Conservation (phyloP, 2,888 invertebrate species). For the Tillus elongatus region DNA sequence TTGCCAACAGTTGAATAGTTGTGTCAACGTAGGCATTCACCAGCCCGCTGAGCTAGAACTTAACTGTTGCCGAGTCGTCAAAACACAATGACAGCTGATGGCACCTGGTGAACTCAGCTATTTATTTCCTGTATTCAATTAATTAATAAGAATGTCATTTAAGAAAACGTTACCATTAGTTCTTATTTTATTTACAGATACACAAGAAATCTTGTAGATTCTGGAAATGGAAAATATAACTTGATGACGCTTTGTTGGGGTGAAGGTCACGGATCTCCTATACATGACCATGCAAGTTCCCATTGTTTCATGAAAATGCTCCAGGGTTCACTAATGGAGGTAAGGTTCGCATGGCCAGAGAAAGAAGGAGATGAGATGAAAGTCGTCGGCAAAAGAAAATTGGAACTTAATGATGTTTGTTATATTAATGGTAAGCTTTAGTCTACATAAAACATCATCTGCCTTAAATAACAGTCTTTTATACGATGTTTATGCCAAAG, state of each 20-base stretch:
- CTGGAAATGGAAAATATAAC: slow-evolving; percentile 95
- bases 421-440: slow-evolving; percentile 82
- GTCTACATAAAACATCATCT: not conserved
- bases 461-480: not conserved
- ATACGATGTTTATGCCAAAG: too few species aligned
- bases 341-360: slow-evolving; percentile 75
- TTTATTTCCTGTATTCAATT: too few species aligned
- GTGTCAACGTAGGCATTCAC: too few species aligned
- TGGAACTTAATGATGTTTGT: slow-evolving; percentile 71
- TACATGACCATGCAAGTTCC: slow-evolving; percentile 93
- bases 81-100: too few species aligned
- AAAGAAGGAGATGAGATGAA: slow-evolving; percentile 31
- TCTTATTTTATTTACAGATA: too few species aligned
- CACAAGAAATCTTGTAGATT: slow-evolving; percentile 91
- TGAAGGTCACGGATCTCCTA: slow-evolving; percentile 86
- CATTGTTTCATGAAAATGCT: slow-evolving; percentile 97
- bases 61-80: too few species aligned
- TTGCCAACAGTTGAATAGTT: too few species aligned
- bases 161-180: too few species aligned
- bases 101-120: too few species aligned
- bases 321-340: slow-evolving; percentile 73
- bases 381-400: slow-evolving; percentile 53
- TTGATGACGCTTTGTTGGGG: slow-evolving; percentile 98
- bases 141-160: too few species aligned
- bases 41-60: too few species aligned